Evolutionary conservation across 2,797 vertebrate species (phyloP), one percentile per base, ranked within the genome.

Genomic region (Zenarchopterus dispar): DNA sequence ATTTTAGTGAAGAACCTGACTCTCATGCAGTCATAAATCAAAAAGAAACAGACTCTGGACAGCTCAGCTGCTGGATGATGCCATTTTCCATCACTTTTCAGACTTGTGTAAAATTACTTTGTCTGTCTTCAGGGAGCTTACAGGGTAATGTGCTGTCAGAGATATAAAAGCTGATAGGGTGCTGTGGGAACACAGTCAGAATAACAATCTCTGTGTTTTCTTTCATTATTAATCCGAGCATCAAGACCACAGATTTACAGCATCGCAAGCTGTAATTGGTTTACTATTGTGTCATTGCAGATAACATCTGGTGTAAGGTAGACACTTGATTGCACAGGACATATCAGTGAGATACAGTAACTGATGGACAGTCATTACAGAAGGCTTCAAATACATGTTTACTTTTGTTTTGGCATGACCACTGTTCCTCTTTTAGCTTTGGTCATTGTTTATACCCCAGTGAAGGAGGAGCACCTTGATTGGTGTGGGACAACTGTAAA

Each of bases 41-140:
- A 39, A 15, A 16, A 43, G 45, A 52, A 69, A 62, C 59, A 63
- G 61, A 67, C 11, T 46, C 11, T 2, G 61, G 74, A 76, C 77
- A 60, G 56, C 75, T 56, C 8, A 21, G 53, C 79, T 67, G 44
- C 43, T 73, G 72, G 61, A 67, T 88, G 78, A 81, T 86, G 86
- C 87, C 69, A 84, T 85, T 87, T 81, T 71, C 82, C 75, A 85
- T 89, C 82, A 84, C 80, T 85, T 88, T 67, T 86, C 62, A 83
- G 82, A 82, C 79, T 81, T 60, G 71, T 78, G 71, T 77, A 78
- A 87, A 90, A 90, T 88, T 82, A 79, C 84, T 82, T 74, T n/a
- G 66, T 81, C 74, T 75, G 77, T 86, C 86, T 85, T 81, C 22
- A 4, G 87, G 80, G 84, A 87, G 83, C 75, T 86, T 67, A 82